Base-by-base conservation (phyloP, 2,113 vertebrate genomes). In the Herpailurus yagouaroundi region DNA sequence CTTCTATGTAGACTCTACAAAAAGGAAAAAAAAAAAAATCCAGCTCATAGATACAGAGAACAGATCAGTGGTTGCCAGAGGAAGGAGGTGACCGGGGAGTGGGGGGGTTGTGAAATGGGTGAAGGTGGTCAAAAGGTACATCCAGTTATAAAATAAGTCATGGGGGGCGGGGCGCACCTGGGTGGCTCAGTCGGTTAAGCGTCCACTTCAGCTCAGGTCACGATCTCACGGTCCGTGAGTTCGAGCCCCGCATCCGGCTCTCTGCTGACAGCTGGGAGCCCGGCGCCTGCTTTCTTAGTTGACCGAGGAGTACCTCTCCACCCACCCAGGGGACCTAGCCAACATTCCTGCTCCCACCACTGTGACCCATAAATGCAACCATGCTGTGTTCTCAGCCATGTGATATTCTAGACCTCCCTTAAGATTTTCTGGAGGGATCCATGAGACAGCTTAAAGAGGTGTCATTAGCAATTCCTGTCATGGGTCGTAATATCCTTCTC, bases 401-500 rank as follows among this genome's bases (percentile, higher is more conserved):
- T 79, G 74, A 83, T 82, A 57, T 77, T 86, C 45, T 83, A 83
- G 25, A 93, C 36, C 57, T 81, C 66, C 38, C 15, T 97, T 82
- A 36, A n/a, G 50, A 11, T 90, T 96, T 88, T 80, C 21, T 64
- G 21, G 41, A 60, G 55, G 33, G 21, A 88, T 57, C n/a, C 18
- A 50, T 74, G 11, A 76, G 16, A 79, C n/a, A 29, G 36, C 21
- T 83, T 27, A 74, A 95, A 88, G 25, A 10, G 38, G 7, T 96
- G 50, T 60, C 81, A 90, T 55, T 29, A 31, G 36, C 57, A 92
- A 89, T 25, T 63, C 48, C 74, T 63, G 31, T 23, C 55, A 68
- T 38, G 57, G 36, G 87, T 95, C 86, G 27, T 89, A 93, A 81
- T 4, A 50, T 6, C 23, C 23, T 91, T 6, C n/a, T 38, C 3